Conservation (phyloP, 1,140 invertebrate species). For the Drosophila subpulchrella region DNA sequence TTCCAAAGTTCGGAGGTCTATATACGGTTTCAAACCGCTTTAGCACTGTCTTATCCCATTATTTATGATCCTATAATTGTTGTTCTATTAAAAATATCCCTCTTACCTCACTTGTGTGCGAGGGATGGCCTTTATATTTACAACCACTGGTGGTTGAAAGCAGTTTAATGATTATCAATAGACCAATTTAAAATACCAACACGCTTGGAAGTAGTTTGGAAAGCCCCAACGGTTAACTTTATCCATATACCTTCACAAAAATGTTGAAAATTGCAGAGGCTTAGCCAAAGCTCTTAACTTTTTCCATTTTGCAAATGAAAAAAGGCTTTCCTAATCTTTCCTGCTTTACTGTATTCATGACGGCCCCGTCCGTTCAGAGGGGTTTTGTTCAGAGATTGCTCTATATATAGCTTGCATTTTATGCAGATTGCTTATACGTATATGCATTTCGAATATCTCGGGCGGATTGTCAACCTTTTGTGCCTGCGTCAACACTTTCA, state of each 20-base stretch:
- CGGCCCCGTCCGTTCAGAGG: constrained; percentile 1
- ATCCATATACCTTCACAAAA: not conserved
- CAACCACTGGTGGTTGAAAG: too few species aligned
- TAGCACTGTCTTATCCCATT: too few species aligned
- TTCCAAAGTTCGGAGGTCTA: too few species aligned
- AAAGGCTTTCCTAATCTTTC: constrained; percentile 26
- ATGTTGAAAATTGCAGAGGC: not conserved
- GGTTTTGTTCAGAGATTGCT: constrained; percentile 10
- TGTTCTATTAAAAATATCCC: too few species aligned
- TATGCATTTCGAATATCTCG: constrained; percentile 21
- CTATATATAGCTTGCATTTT: constrained; percentile 27
- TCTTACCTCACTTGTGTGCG: too few species aligned
- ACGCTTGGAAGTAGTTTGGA: too few species aligned
- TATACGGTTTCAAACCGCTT: too few species aligned
- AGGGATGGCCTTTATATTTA: too few species aligned
- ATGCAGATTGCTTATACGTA: constrained; percentile 27
- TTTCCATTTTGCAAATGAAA: constrained; percentile 22
- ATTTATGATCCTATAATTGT: too few species aligned
- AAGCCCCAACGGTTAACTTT: too few species aligned
- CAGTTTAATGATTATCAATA: too few species aligned
- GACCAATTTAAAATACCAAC: too few species aligned
- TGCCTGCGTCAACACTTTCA: constrained; percentile 36
- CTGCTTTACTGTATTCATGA: constrained; percentile 5
- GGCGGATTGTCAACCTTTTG: constrained; percentile 37
- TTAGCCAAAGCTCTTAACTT: not conserved